Conservation (phyloP, 1,140 invertebrate genomes). For the Drosophila erecta region DNA sequence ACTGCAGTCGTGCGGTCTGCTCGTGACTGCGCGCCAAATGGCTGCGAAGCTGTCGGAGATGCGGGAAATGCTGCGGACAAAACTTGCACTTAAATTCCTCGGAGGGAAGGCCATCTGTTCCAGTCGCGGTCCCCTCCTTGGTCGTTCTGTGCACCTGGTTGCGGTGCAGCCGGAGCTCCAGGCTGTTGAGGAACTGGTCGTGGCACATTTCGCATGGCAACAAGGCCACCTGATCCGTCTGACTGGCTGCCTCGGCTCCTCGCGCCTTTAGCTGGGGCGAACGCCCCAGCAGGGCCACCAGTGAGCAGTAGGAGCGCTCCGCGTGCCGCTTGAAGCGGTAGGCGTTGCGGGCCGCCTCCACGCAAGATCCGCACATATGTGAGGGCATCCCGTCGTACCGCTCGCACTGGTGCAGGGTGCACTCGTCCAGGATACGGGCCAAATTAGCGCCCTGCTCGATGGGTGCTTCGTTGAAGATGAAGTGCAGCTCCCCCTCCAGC, state of each 20-base stretch:
- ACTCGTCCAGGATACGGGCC: slow-evolving; percentile 72
- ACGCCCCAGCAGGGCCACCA: slow-evolving; percentile 54
- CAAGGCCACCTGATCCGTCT: slow-evolving; percentile 67
- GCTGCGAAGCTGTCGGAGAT: slow-evolving; percentile 57
- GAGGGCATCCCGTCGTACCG: slow-evolving; percentile 64
- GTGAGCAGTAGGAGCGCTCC: slow-evolving; percentile 68
- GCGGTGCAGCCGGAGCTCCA: slow-evolving; percentile 67
- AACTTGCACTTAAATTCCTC: slow-evolving; percentile 64
- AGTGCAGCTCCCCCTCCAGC: slow-evolving; percentile 54
- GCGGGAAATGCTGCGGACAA: slow-evolving; percentile 59
- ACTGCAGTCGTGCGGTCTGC: slow-evolving; percentile 48
- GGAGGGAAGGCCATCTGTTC: background rate
- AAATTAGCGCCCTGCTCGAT: slow-evolving; percentile 63
- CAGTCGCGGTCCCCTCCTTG: slow-evolving; percentile 3
- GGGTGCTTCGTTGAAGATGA: slow-evolving; percentile 72
- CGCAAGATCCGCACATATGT: slow-evolving; percentile 67
- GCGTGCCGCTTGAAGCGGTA: slow-evolving; percentile 70
- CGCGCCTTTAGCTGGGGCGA: slow-evolving; percentile 25
- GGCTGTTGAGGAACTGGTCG: slow-evolving; percentile 62
- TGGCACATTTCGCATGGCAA: slow-evolving; percentile 73
- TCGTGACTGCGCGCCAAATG: slow-evolving; percentile 63
- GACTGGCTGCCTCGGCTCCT: slow-evolving; percentile 60
- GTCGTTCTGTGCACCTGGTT: slow-evolving; percentile 40
- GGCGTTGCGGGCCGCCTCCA: slow-evolving; percentile 63
- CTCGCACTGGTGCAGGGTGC: slow-evolving; percentile 67